Conservation (phyloP, 2,888 invertebrate species). For the Amorpha juglandis region DNA sequence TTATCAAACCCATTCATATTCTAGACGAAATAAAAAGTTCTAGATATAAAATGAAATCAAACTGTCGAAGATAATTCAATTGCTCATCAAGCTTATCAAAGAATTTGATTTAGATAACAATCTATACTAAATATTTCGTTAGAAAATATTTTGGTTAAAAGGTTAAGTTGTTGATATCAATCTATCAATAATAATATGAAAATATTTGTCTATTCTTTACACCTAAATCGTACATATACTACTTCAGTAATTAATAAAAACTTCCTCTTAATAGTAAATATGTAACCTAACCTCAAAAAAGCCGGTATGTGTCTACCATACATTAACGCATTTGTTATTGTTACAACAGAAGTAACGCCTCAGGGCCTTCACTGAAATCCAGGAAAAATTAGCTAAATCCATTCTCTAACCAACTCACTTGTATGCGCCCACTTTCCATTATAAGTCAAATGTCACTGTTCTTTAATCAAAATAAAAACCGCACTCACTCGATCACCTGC, state of each 20-base stretch:
- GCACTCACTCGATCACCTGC: slow-evolving; percentile 74
- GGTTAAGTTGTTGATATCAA: neutral
- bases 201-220: neutral
- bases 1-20: neutral
- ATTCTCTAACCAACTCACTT: slow-evolving; percentile 62
- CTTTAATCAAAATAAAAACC: slow-evolving; percentile 56
- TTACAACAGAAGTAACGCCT: neutral
- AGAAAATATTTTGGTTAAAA: neutral
- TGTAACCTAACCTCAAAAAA: slow-evolving; percentile 14
- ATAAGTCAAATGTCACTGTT: slow-evolving; percentile 59
- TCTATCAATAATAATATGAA: neutral
- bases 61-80: neutral
- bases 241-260: neutral
- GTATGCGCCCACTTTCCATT: slow-evolving; percentile 61
- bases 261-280: neutral
- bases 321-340: neutral
- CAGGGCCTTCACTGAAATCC: slow-evolving; percentile 27
- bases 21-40: neutral
- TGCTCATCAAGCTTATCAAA: neutral
- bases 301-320: slow-evolving; percentile 3
- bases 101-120: neutral
- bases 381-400: slow-evolving; percentile 27
- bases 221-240: neutral
- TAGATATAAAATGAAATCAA: neutral
- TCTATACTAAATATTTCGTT: neutral